Conservation (phyloP, 2,888 invertebrate genomes). For the Drosophila greeni region DNA sequence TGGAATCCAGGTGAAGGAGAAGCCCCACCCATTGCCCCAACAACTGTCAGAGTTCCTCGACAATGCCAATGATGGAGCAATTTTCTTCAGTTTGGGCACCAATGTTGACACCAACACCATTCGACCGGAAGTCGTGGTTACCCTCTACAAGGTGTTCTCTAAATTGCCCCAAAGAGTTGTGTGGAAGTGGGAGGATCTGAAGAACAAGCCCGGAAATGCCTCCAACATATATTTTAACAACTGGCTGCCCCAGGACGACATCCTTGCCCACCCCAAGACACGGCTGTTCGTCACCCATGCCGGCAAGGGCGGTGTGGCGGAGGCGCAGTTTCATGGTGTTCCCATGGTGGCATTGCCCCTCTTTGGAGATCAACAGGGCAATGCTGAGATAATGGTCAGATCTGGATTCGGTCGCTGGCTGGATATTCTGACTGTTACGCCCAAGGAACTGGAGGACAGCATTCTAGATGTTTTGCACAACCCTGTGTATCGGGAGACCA, state of each 20-base stretch:
- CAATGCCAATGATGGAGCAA: conserved; percentile 72
- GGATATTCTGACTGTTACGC: conserved; percentile 44
- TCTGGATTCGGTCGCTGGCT: conserved; percentile 58
- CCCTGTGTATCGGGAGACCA: conserved; percentile 57
- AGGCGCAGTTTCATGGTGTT: conserved; percentile 81
- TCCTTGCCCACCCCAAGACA: conserved; percentile 81
- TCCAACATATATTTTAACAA: conserved; percentile 81
- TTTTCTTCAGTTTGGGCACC: conserved; percentile 79
- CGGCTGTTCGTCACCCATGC: conserved; percentile 83
- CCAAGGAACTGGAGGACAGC: conserved; percentile 33
- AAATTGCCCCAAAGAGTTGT: conserved; percentile 81
- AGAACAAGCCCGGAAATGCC: conserved; percentile 80
- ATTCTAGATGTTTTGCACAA: conserved; percentile 64
- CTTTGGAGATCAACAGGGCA: conserved; percentile 63
- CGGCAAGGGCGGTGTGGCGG: conserved; percentile 82
- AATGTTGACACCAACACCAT: conserved; percentile 76
- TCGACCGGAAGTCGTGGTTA: conserved; percentile 79
- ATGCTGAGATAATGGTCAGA: conserved; percentile 50
- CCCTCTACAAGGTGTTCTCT: conserved; percentile 81
- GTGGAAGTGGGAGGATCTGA: conserved; percentile 84
- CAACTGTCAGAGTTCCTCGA: conserved; percentile 65
- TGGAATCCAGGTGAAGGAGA: conserved; percentile 75
- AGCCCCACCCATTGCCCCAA: conserved; percentile 71
- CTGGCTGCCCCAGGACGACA: conserved; percentile 85
- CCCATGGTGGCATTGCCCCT: conserved; percentile 77